Base-by-base conservation (phyloP, 1,140 invertebrate species). In the Trypoxylus dichotomus region DNA sequence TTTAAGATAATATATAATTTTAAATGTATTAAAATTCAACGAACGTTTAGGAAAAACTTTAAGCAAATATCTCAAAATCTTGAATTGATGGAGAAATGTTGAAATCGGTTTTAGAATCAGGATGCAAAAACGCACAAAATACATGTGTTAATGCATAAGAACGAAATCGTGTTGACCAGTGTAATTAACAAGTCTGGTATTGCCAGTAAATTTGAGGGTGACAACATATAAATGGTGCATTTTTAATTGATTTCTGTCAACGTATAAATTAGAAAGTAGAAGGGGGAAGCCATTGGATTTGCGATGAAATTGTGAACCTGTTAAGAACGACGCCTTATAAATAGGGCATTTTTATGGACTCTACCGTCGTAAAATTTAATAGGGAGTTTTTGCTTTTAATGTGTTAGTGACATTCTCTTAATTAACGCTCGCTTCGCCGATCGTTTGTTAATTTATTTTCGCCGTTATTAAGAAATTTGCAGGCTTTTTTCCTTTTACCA, bases 341-440 rank as follows among this genome's bases (percentile, higher is more conserved):
- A 63, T 24, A 63, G 10, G 60, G 10, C 21, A 63, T 13, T 63
- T 63, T 63, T 63, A 63, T 63, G 60, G n/a, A 63, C 25, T 25
- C 19, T 3, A 63, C 60, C 25, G 25, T 63, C 60, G 60, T 63
- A 63, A 63, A 63, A 63, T 24, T 63, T 63, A 63, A 63, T 63
- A 63, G 21, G 60, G 19, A 63, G n/a, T 63, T 63, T 25, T 27
- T 27, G 60, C 10, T 11, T 63, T 63, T 63, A 63, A 63, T 63
- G 47, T 19, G 60, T 19, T 63, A 19, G 10, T 27, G 60, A 63
- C 60, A 63, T 24, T 63, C 25, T 63, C 21, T 63, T 63, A 63
- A 63, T 63, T 63, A 63, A 21, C 25, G n/a, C 13, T 63, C 25
- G 60, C 1, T 13, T 47, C 43, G n/a, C 3, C 43, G 60, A 63